Evolutionary conservation across 2,888 invertebrate species (phyloP).

Genomic region (Furcula furcula): DNA sequence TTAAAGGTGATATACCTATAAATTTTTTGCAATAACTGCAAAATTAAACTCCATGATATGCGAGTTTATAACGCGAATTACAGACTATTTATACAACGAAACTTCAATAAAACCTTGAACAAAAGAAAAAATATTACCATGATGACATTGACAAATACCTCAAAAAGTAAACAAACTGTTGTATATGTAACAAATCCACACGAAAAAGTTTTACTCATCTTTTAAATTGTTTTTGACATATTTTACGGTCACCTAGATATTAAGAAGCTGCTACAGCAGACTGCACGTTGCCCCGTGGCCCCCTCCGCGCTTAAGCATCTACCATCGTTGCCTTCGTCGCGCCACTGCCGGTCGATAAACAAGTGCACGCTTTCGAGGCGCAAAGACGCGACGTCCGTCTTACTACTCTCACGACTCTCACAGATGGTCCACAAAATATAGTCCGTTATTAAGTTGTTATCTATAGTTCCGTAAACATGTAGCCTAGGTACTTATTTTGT

Average conservation of each 20-base stretch:
- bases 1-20: too few species aligned
- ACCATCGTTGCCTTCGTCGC: slow-evolving; percentile 26
- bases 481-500: too few species aligned
- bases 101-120: too few species aligned
- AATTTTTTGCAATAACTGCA: too few species aligned
- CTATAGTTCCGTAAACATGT: slow-evolving; percentile 28
- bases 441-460: slow-evolving; percentile 32
- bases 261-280: slow-evolving; percentile 37
- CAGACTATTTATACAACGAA: too few species aligned
- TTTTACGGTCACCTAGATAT: slow-evolving; percentile 47
- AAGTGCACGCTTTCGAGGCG: slow-evolving; percentile 58
- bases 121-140: too few species aligned
- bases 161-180: too few species aligned
- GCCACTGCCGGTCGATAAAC: slow-evolving; percentile 49
- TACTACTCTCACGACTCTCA: slow-evolving; percentile 36
- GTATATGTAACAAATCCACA: too few species aligned
- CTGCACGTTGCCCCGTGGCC: slow-evolving; percentile 57
- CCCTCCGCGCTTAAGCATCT: slow-evolving; percentile 51
- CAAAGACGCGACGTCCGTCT: slow-evolving; percentile 53
- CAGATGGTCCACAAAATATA: slow-evolving; percentile 31
- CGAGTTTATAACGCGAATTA: too few species aligned
- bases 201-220: too few species aligned
- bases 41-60: too few species aligned
- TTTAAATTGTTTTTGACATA: slow-evolving; percentile 21
- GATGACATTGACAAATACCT: too few species aligned